These are phyloP conservation scores for Urophycis tenuis DNA, from an alignment of 2,797 vertebrate genomes.

Conservation along the genomic window DNA sequence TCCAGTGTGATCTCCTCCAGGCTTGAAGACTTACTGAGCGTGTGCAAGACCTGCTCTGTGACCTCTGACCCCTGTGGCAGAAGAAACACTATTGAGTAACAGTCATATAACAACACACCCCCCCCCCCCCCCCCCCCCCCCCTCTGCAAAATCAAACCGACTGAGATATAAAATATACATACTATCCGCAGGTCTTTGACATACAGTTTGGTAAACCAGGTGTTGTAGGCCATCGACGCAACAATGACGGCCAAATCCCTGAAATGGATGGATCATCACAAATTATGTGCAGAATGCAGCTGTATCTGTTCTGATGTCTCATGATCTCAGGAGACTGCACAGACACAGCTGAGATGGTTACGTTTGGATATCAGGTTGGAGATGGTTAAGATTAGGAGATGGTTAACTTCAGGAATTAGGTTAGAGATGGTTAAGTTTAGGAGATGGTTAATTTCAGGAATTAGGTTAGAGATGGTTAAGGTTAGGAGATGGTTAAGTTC, in stretches of 20 bases:
- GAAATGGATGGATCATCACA: conserved; percentile 22
- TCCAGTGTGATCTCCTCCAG: conserved; percentile 88
- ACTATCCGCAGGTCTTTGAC: conserved; percentile 86
- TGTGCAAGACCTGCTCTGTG: conserved; percentile 86
- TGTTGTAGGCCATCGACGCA: conserved; percentile 86
- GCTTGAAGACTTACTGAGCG: conserved; percentile 84
- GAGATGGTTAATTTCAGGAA: background rate
- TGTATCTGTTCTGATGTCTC: background rate
- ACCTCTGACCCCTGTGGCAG: conserved; percentile 81
- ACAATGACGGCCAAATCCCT: conserved; percentile 88
- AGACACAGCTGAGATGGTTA: background rate
- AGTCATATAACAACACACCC: background rate
- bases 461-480: background rate
- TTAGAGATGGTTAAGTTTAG: too few relatives aligned
- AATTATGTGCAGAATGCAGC: background rate
- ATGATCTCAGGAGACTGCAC: too few relatives aligned
- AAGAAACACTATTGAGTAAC: background rate
- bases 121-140: too few relatives aligned
- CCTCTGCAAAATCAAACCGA: background rate
- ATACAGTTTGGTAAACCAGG: conserved; percentile 86
- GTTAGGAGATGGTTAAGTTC: too few relatives aligned
- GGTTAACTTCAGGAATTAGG: too few relatives aligned
- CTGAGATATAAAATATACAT: conserved; percentile 34
- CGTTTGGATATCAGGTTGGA: background rate
- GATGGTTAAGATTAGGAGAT: background rate